These are phyloP conservation scores for Lysandra coridon DNA, from an alignment of 2,888 invertebrate species.

Conservation along the genomic window DNA sequence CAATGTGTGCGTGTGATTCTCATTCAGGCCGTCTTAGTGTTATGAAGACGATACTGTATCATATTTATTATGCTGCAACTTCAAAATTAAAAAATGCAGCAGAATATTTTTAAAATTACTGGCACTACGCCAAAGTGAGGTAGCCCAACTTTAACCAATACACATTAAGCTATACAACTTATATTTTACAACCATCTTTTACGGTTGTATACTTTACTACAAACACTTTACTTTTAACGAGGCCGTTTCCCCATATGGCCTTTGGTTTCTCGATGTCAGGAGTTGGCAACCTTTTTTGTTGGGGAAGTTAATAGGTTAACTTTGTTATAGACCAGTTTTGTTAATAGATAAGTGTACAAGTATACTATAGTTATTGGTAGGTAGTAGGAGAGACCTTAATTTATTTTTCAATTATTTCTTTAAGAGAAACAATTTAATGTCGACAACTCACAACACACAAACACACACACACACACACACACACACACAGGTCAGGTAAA, in stretches of 20 bases:
- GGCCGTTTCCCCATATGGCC: slow-evolving; percentile 23
- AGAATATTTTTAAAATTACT: neutral
- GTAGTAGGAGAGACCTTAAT: no score
- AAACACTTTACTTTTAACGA: slow-evolving; percentile 21
- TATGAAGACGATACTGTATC: neutral
- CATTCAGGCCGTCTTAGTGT: no score
- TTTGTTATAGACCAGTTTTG: no score
- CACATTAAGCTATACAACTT: slow-evolving; percentile 12
- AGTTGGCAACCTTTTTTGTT: neutral
- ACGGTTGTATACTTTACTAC: slow-evolving; percentile 23
- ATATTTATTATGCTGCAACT: neutral
- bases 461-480: no score
- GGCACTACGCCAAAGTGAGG: neutral
- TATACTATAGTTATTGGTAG: no score
- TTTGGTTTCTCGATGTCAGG: slow-evolving; percentile 13
- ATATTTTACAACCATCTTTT: slow-evolving; percentile 27
- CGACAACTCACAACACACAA: no score
- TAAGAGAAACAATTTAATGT: no score
- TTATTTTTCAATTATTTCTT: no score
- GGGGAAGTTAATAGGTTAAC: no score
- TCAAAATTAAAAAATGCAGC: slow-evolving; percentile 1
- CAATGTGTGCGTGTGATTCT: no score
- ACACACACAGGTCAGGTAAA: no score
- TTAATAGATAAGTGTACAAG: no score
- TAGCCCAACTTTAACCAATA: neutral